Evolutionary conservation across 2,113 vertebrate species (phyloP).

Genomic region (Gymnarchus niloticus): DNA sequence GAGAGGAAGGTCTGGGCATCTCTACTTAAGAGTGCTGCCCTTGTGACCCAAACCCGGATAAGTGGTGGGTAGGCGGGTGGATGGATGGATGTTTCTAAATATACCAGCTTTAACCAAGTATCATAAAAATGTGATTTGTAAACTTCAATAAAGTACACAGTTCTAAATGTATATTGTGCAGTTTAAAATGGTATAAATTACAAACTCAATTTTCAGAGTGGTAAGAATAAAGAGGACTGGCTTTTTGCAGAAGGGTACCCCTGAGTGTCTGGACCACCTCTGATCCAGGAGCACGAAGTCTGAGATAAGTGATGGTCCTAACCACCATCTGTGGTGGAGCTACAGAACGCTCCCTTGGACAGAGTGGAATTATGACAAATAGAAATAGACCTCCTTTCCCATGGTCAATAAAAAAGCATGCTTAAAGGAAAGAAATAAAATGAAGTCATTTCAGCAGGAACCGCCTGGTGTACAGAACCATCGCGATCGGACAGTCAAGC

Average conservation of each 20-base stretch:
- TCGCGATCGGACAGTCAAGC: not conserved
- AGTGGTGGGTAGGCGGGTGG: no score
- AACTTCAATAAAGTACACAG: not conserved
- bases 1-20: no score
- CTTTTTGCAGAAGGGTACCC: not conserved
- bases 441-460: not conserved
- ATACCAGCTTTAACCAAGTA: not conserved
- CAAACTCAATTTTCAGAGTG: not conserved
- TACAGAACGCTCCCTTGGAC: not conserved
- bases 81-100: no score
- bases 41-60: no score
- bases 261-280: not conserved
- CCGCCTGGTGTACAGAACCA: no score
- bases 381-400: not conserved
- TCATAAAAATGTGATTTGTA: not conserved
- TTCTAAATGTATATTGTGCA: not conserved
- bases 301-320: not conserved
- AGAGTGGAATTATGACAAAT: conserved; percentile 1
- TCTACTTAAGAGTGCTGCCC: no score
- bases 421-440: not conserved
- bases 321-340: not conserved
- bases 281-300: not conserved
- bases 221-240: not conserved
- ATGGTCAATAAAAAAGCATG: not conserved
- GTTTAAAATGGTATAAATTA: not conserved